A percentile compares a stretch with the other conserved stretches of the same genome.
Conservation (phyloP, 2,888 invertebrate genomes). For the Vesta saturnalis region DNA sequence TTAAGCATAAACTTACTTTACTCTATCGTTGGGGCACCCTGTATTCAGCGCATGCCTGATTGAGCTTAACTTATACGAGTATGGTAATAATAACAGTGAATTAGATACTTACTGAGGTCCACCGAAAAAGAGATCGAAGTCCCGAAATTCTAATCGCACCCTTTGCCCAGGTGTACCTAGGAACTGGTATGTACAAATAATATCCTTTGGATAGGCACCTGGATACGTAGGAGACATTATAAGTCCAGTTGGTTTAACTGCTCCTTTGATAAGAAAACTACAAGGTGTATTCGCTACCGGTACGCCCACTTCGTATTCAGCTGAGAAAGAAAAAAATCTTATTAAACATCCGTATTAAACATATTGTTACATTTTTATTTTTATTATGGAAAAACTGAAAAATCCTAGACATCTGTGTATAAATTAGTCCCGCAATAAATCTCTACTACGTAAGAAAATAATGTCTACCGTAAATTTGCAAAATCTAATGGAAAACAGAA, state of each 20-base stretch:
- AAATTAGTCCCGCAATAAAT: no score
- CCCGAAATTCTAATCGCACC: slow-evolving; percentile 94
- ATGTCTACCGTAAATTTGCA: no score
- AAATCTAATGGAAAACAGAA: no score
- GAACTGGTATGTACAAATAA: slow-evolving; percentile 93
- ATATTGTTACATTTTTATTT: no score
- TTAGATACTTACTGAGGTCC: slow-evolving; percentile 90
- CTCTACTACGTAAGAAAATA: no score
- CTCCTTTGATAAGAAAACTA: slow-evolving; percentile 85
- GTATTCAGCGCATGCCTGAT: no score
- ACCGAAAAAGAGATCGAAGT: slow-evolving; percentile 98
- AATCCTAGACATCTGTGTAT: no score
- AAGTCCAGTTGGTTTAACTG: slow-evolving; percentile 78
- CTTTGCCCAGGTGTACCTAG: slow-evolving; percentile 89
- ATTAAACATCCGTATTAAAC: no score
- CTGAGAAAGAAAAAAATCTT: slow-evolving; percentile 68
- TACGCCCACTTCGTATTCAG: slow-evolving; percentile 92
- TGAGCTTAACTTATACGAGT: neutral
- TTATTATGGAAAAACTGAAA: no score
- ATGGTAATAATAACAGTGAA: neutral
- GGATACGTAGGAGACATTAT: slow-evolving; percentile 98
- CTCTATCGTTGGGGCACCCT: no score
- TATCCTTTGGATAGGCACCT: slow-evolving; percentile 97
- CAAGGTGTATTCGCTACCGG: slow-evolving; percentile 88
- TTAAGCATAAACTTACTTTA: no score